Percentiles rank a stretch among this genome's conserved stretches.
These are phyloP conservation scores for Rugalucina vietnamica DNA, from an alignment of 2,888 invertebrate species.

Conservation along the genomic window DNA sequence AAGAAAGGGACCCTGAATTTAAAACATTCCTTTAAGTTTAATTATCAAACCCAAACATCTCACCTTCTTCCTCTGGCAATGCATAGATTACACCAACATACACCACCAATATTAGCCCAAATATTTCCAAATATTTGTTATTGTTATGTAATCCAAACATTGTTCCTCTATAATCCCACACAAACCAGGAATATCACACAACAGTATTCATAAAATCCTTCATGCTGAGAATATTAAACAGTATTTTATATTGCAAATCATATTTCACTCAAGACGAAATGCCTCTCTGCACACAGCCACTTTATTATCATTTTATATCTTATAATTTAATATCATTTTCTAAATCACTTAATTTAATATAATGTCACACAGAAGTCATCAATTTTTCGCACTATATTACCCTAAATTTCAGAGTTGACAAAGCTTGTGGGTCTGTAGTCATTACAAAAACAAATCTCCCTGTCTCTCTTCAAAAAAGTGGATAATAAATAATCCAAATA, in stretches of 20 bases:
- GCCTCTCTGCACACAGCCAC: background rate
- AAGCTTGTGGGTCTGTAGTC: no score
- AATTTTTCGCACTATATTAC: no score
- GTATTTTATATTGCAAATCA: background rate
- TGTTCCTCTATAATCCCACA: no score
- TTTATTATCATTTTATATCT: background rate
- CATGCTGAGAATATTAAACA: conserved; percentile 9
- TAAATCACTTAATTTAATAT: background rate
- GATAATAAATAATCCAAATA: background rate
- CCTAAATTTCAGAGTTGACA: no score
- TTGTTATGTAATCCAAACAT: conserved; percentile 5
- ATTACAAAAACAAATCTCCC: no score
- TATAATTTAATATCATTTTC: background rate
- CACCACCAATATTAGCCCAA: background rate
- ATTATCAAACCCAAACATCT: no score
- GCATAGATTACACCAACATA: background rate
- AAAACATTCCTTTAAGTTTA: no score
- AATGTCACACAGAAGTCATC: no score
- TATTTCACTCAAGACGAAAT: background rate
- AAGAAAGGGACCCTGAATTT: no score
- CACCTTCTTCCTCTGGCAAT: background rate
- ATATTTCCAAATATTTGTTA: background rate
- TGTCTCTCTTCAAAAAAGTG: no score
- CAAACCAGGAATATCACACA: no score
- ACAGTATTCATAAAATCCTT: background rate